phyloP scores from a whole-genome alignment of 2,113 vertebrate species.

The Sinocyclocheilus grahami region DNA sequence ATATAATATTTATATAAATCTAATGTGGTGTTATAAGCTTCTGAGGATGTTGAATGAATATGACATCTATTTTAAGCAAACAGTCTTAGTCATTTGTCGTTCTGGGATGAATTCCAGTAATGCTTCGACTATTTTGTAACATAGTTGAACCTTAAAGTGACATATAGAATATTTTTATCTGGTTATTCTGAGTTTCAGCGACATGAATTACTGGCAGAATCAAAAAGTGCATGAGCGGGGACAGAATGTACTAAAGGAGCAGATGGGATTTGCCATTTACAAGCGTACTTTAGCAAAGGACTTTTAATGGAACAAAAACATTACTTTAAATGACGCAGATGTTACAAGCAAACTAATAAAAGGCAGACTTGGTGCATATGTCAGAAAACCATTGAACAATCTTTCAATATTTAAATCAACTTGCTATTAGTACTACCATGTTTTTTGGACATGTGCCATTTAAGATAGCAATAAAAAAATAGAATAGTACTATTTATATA shows the following conservation, averaged over 20 bases:
- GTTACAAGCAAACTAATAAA: background rate
- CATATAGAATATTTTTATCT: background rate
- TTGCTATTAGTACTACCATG: background rate
- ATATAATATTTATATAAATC: background rate
- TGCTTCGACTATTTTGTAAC: background rate
- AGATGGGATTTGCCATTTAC: slow-evolving; percentile 2
- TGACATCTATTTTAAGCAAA: background rate
- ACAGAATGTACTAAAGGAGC: background rate
- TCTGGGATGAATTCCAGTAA: slow-evolving; percentile 7
- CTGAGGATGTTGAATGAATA: background rate
- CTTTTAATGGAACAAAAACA: background rate
- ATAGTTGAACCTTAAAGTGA: background rate
- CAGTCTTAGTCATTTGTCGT: background rate
- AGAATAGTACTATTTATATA: background rate
- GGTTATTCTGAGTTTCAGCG: background rate
- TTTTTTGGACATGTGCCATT: background rate
- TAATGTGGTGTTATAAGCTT: background rate
- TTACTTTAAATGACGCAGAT: background rate
- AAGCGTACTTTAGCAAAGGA: background rate
- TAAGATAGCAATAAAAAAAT: background rate
- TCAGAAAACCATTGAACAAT: background rate
- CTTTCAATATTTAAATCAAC: background rate
- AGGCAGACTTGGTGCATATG: background rate
- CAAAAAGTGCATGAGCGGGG: background rate
- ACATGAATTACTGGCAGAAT: background rate